Percentiles rank a stretch among this genome's conserved stretches.
Evolutionary conservation across 2,113 vertebrate genomes (phyloP).

Genomic region (Lasiurus cinereus): DNA sequence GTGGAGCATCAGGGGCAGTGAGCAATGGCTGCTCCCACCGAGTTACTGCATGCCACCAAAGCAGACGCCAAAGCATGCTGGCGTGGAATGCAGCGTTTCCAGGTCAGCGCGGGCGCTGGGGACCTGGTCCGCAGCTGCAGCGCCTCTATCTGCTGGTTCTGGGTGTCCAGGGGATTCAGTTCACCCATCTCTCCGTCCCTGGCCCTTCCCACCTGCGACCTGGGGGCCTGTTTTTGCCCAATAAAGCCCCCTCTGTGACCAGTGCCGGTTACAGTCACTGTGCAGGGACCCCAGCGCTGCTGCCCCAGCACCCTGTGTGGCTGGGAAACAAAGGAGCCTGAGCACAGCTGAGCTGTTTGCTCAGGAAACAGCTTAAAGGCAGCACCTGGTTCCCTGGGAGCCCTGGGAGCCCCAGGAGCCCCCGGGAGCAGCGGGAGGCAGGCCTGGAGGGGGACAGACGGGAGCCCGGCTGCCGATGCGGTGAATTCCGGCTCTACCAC

Average conservation of each 20-base stretch:
- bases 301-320: background rate
- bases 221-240: slow-evolving; percentile 15
- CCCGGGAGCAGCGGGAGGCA: background rate
- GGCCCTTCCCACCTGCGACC: slow-evolving; percentile 49
- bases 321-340: background rate
- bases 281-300: background rate
- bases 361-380: background rate
- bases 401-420: too few relatives aligned
- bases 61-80: slow-evolving; percentile 67
- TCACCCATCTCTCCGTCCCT: background rate
- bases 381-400: background rate
- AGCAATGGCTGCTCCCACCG: slow-evolving; percentile 61
- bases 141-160: slow-evolving; percentile 9
- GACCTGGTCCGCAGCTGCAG: background rate
- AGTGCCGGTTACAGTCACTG: background rate
- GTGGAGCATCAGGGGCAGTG: slow-evolving; percentile 5
- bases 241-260: background rate
- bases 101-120: background rate
- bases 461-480: background rate
- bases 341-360: background rate
- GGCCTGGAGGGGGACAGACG: background rate
- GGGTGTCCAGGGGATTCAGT: slow-evolving; percentile 46
- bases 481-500: background rate
- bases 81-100: slow-evolving; percentile 68
- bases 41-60: slow-evolving; percentile 75